Evolutionary conservation across 2,888 invertebrate species (phyloP).

Genomic region (Galerucella pusilla): DNA sequence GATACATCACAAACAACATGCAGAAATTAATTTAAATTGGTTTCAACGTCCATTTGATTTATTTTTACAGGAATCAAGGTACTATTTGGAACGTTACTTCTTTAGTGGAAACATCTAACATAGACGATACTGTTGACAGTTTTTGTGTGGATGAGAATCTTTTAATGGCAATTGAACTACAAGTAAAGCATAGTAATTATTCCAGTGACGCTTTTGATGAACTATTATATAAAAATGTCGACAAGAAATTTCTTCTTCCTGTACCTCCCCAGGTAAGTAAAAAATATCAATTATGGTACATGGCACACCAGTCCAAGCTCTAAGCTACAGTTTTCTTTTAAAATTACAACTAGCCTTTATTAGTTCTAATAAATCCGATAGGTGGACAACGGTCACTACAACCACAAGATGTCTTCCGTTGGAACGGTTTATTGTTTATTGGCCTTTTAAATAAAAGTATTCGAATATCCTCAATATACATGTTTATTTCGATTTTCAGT

Average conservation of each 20-base stretch:
- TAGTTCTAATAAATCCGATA: too few relatives aligned
- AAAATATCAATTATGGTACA: not conserved
- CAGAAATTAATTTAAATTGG: not conserved
- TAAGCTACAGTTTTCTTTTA: too few relatives aligned
- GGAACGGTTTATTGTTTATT: not conserved
- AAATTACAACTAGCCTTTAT: too few relatives aligned
- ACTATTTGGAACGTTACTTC: conserved; percentile 45
- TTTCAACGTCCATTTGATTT: not conserved
- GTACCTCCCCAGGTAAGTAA: conserved; percentile 60
- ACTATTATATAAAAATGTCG: conserved; percentile 24
- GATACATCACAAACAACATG: too few relatives aligned
- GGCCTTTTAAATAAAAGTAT: not conserved
- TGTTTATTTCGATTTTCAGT: not conserved
- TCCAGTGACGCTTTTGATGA: conserved; percentile 36
- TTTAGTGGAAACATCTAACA: conserved; percentile 53
- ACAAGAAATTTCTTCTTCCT: conserved; percentile 56
- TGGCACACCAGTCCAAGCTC: too few relatives aligned
- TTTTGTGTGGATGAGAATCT: conserved; percentile 66
- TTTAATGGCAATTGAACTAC: conserved; percentile 50
- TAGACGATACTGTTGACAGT: conserved; percentile 53
- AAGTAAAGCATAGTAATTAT: conserved; percentile 1
- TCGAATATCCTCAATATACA: not conserved
- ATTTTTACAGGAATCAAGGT: conserved; percentile 53
- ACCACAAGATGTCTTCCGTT: too few relatives aligned
- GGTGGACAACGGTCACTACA: too few relatives aligned